Evolutionary conservation across 1,140 invertebrate species (phyloP), one percentile per base, ranked within the genome.

Genomic region (Proales similis): DNA sequence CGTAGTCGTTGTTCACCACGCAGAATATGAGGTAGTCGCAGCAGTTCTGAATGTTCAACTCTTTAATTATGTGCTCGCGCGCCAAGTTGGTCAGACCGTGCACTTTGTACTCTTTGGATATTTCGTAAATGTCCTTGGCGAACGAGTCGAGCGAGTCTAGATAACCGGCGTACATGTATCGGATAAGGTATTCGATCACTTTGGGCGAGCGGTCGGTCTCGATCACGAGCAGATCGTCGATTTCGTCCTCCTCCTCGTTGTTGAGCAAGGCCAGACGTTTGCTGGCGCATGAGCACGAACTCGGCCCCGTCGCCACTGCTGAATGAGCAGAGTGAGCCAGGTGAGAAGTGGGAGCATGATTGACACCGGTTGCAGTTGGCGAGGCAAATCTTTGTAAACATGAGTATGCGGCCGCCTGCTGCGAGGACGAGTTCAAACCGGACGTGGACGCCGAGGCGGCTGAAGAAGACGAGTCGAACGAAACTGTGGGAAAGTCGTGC

Each of bases 51-150:
- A 57, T 42, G 20, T 42, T 57, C 7, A 57, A 22, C 29, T 57
- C 51, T 43, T 57, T 57, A 19, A 42, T 57, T 36, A 57, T n/a
- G 19, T 57, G 29, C 20, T 57, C 51, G 6, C 51, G 26, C 11
- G 51, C 33, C 20, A 57, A 42, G 45, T 57, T 57, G 19, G 51
- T 57, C 36, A 57, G 20, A 26, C 51, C 51, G 24, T 57, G 51
- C 29, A 57, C 51, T 57, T 57, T 57, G 19, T 57, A 57, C 51
- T 57, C 51, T 26, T 57, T 57, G 14, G 51, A 57, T 29, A 57
- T 14, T 42, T 57, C 51, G 29, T 57, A 57, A 14, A 57, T 57
- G 27, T 57, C 51, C 20, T 57, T 57, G 29, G 51, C 33, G 12
- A 29, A 57, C 22, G 51, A 57, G 36, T 57, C 51, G n/a, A 57